Evolutionary conservation across 1,140 invertebrate genomes (phyloP).

Genomic region (Frieseomelitta varia): DNA sequence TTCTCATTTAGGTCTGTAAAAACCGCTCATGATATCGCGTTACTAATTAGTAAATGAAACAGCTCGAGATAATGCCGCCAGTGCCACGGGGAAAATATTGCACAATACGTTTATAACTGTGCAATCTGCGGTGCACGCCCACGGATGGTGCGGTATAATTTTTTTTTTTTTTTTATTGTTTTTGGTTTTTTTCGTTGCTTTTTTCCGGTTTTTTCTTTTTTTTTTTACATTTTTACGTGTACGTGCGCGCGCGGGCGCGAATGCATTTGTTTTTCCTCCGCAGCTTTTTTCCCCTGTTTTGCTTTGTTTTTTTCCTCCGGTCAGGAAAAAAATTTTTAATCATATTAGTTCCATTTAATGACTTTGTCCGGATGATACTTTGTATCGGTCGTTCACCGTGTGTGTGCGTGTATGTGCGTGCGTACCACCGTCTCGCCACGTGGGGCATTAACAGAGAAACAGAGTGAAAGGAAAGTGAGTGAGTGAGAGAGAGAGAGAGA

Average conservation of each 20-base stretch:
- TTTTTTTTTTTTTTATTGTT: not conserved
- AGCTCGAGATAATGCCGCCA: conserved; percentile 68
- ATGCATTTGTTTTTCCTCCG: not conserved
- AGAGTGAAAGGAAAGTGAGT: not conserved
- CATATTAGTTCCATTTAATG: conserved; percentile 53
- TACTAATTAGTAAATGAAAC: conserved; percentile 78
- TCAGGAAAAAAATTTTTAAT: conserved; percentile 53
- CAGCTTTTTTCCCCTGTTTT: not conserved
- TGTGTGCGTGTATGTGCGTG: not conserved
- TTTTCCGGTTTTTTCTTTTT: too few species aligned
- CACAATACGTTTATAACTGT: conserved; percentile 53
- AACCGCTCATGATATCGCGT: conserved; percentile 72
- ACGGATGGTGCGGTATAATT: not conserved
- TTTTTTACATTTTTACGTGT: not conserved
- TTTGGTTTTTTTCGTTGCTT: not conserved
- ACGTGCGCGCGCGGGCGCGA: not conserved
- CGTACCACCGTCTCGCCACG: not conserved
- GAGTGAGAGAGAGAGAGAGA: not conserved
- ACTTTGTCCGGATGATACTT: conserved; percentile 45
- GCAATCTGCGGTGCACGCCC: conserved; percentile 48
- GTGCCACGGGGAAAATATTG: conserved; percentile 64
- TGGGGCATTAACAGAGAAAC: conserved; percentile 20
- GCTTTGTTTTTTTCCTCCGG: not conserved
- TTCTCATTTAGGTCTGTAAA: conserved; percentile 72
- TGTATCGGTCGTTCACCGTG: conserved; percentile 20